These are phyloP conservation scores for Augochlora pura DNA, from an alignment of 1,140 invertebrate species.

Conservation along the genomic window DNA sequence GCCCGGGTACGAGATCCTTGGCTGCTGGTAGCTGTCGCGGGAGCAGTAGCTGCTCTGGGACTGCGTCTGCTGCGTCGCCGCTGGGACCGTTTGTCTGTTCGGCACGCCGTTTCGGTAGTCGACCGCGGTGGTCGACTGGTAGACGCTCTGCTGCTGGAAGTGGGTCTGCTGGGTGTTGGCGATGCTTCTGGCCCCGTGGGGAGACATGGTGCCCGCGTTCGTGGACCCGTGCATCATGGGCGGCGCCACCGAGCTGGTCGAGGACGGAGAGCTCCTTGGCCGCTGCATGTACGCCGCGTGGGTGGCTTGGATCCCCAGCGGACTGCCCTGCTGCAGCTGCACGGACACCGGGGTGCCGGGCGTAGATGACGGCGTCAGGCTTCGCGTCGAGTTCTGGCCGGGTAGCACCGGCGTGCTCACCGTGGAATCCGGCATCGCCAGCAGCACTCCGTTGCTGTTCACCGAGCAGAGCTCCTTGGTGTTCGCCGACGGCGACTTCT, in stretches of 20 bases:
- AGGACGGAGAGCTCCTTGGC: constrained; percentile 77
- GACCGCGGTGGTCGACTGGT: constrained; percentile 65
- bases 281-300: constrained; percentile 76
- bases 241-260: constrained; percentile 66
- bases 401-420: constrained; percentile 74
- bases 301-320: constrained; percentile 71
- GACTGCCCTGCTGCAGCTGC: constrained; percentile 80
- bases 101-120: constrained; percentile 77
- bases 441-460: constrained; percentile 75
- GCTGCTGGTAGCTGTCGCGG: constrained; percentile 70
- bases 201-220: constrained; percentile 67
- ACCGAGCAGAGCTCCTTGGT: constrained; percentile 76
- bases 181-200: constrained; percentile 66
- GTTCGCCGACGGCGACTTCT: constrained; percentile 73
- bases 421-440: constrained; percentile 78
- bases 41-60: constrained; percentile 73
- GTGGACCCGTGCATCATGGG: constrained; percentile 65
- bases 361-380: constrained; percentile 84
- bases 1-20: constrained; percentile 70
- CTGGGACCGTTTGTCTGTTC: constrained; percentile 66
- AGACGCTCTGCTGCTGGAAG: constrained; percentile 73
- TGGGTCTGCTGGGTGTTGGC: constrained; percentile 61
- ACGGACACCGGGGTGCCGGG: constrained; percentile 83
- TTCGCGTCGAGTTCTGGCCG: constrained; percentile 81
- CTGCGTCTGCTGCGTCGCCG: constrained; percentile 64